Evolutionary conservation across 2,888 invertebrate genomes (phyloP), one percentile per base, ranked within the genome.

Genomic region (Caenorhabditis sp.): DNA sequence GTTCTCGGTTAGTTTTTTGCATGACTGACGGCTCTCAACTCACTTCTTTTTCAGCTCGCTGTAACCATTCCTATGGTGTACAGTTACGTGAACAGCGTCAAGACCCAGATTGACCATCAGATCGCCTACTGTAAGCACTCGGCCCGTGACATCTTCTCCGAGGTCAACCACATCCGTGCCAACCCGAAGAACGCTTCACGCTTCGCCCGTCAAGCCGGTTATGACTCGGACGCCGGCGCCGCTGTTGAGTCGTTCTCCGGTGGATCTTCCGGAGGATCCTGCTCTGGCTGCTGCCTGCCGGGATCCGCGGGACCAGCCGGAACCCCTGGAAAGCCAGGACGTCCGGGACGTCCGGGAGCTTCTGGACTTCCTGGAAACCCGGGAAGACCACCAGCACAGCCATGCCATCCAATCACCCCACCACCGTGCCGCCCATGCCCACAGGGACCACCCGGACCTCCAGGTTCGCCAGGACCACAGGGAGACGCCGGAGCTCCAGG

Each of bases 241-340:
- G n/a, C n/a, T n/a, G n/a, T n/a, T n/a, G n/a, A n/a, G n/a, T n/a
- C n/a, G n/a, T n/a, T n/a, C n/a, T n/a, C n/a, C n/a, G n/a, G n/a
- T n/a, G n/a, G n/a, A n/a, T n/a, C n/a, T n/a, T n/a, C n/a, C n/a
- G n/a, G n/a, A n/a, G n/a, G n/a, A n/a, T n/a, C n/a, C 9, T 87
- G 87, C 73, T 78, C 79, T 35, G 81, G 81, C 46, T 87, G 87
- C 72, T 87, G 87, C 70, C 81, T 85, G 46, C 81, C 81, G 41
- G 81, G 81, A 71, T 59, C 81, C 9, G 70, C 81, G 43, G 81
- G 81, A 53, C 77, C 82, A 39, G 79, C 73, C 20, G 82, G 82
- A 75, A 72, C 72, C 7, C 79, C 81, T 46, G 81, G 81, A 79
- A 79, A 75, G 22, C 81, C 81, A 56, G 81, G 81, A 75, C 58